Conservation (phyloP, 2,888 invertebrate genomes). For the Pherbina coryleti region DNA sequence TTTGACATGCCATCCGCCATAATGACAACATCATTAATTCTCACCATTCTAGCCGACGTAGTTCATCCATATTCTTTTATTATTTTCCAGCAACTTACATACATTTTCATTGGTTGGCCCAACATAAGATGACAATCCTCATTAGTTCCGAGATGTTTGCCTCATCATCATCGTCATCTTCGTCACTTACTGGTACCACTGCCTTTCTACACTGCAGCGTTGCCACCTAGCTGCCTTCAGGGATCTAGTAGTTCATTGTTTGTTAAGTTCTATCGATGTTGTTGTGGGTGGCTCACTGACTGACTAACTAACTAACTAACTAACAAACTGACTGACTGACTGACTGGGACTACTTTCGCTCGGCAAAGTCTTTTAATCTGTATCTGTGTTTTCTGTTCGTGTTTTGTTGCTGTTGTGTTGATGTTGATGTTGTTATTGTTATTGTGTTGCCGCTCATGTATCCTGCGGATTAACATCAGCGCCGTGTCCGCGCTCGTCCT, state of each 20-base stretch:
- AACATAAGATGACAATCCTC: neutral
- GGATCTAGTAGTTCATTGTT: slow-evolving; percentile 47
- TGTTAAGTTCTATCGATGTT: too few relatives aligned
- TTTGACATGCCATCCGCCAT: neutral
- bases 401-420: slow-evolving; percentile 5
- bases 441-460: neutral
- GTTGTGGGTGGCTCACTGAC: slow-evolving; percentile 36
- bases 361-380: neutral
- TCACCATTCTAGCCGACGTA: neutral
- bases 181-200: neutral
- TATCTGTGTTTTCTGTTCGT: too few relatives aligned
- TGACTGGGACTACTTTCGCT: neutral
- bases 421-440: slow-evolving; percentile 26
- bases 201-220: neutral
- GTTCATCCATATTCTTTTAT: neutral
- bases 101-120: neutral
- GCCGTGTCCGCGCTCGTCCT: neutral
- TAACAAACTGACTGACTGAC: slow-evolving; percentile 22
- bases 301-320: slow-evolving; percentile 57
- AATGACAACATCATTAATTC: neutral
- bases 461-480: slow-evolving; percentile 3
- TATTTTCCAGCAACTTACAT: too few relatives aligned
- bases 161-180: neutral
- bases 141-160: neutral
- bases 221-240: slow-evolving; percentile 55